Percentiles rank a stretch among this genome's conserved stretches.
These are phyloP conservation scores for Drosophila arizonae DNA, from an alignment of 1,140 invertebrate genomes.

Conservation along the genomic window DNA sequence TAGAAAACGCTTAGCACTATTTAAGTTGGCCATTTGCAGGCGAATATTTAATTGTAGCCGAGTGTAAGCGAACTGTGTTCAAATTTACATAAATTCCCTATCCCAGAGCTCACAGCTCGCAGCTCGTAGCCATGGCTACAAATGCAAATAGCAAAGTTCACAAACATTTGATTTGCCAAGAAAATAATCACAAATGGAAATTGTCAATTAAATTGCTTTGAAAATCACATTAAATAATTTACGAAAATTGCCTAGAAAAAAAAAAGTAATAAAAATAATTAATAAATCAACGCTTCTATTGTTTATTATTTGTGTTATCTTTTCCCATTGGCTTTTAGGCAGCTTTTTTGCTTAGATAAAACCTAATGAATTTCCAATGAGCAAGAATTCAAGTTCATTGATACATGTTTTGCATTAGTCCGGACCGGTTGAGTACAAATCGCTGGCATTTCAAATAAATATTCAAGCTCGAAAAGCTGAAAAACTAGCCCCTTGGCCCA, in stretches of 20 bases:
- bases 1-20: conserved; percentile 70
- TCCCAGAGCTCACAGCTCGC: not conserved
- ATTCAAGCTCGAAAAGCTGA: conserved; percentile 42
- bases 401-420: conserved; percentile 36
- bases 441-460: conserved; percentile 50
- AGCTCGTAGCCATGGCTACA: not conserved
- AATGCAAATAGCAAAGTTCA: conserved; percentile 11
- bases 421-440: conserved; percentile 61
- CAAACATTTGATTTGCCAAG: too few relatives aligned
- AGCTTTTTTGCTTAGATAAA: conserved; percentile 63
- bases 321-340: conserved; percentile 9
- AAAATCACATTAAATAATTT: conserved; percentile 27
- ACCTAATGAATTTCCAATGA: conserved; percentile 77
- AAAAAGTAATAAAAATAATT: conserved; percentile 52
- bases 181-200: not conserved
- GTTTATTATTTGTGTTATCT: conserved; percentile 33
- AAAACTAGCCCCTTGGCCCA: conserved; percentile 32
- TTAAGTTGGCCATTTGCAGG: conserved; percentile 31
- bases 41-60: conserved; percentile 2
- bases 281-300: conserved; percentile 74
- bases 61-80: conserved; percentile 1
- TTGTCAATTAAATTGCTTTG: conserved; percentile 26
- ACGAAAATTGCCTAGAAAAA: conserved; percentile 10
- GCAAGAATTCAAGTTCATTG: conserved; percentile 72
- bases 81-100: conserved; percentile 12